These are phyloP conservation scores for Pseudolycoriella hygida DNA, from an alignment of 2,888 invertebrate species.

Conservation along the genomic window DNA sequence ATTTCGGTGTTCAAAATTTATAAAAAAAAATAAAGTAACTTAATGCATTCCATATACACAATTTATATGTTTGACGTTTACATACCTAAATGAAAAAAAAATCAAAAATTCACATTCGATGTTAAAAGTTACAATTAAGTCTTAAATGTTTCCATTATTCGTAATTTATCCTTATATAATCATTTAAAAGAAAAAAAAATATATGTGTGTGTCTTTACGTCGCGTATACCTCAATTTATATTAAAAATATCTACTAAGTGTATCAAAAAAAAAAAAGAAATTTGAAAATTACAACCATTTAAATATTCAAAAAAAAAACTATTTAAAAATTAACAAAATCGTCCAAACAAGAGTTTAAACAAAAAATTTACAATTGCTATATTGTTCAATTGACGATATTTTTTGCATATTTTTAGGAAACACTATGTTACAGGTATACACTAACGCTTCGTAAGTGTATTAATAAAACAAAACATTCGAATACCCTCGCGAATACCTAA, in stretches of 20 bases:
- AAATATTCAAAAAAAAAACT: constrained; percentile 2
- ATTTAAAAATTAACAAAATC: background rate
- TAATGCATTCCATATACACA: constrained; percentile 11
- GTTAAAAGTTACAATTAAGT: background rate
- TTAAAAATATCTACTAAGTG: constrained; percentile 9
- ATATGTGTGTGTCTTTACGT: constrained; percentile 26
- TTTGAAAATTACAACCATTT: background rate
- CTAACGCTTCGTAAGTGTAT: too few relatives aligned
- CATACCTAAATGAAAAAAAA: constrained; percentile 8
- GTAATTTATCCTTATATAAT: constrained; percentile 4
- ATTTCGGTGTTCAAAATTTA: constrained; percentile 13
- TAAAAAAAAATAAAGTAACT: constrained; percentile 2
- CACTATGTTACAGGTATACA: too few relatives aligned
- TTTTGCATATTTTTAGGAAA: background rate
- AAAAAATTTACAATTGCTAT: constrained; percentile 1
- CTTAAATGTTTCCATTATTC: background rate
- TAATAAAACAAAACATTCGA: too few relatives aligned
- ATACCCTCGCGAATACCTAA: too few relatives aligned
- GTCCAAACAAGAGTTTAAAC: background rate
- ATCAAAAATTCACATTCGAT: constrained; percentile 8
- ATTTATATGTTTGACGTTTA: constrained; percentile 13
- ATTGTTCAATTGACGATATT: background rate
- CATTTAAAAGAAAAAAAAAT: constrained; percentile 7
- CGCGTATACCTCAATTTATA: constrained; percentile 35
- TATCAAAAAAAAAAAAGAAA: constrained; percentile 5